Evolutionary conservation across 2,113 vertebrate species (phyloP), one percentile per base, ranked within the genome.

Genomic region (Cyprinodon variegatus): DNA sequence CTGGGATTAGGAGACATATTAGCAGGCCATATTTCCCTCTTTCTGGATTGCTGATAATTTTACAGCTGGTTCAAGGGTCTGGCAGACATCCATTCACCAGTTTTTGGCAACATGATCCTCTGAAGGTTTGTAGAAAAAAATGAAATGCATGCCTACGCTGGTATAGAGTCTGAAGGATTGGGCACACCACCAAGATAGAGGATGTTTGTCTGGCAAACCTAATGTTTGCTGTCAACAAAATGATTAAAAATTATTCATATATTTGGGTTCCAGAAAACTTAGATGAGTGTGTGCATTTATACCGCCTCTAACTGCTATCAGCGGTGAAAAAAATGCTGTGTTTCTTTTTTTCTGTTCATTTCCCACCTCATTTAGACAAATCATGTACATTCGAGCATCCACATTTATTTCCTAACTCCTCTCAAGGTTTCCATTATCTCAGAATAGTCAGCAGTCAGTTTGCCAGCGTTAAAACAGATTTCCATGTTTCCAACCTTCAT

Each of bases 31-130:
- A 82, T 81, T 83, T 77, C 61, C 60, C 78, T 77, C 80, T 76
- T 81, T 85, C 14, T 68, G 79, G 72, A 82, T 86, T 87, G 71
- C 72, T 86, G 83, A 85, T 83, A 84, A 89, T 90, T 92, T 92
- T 86, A 90, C 85, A 82, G 74, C 82, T 62, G 77, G 79, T 77
- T 90, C 88, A 85, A 83, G 81, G 81, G 87, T 89, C 86, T 84
- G 83, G 89, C 82, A 71, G 63, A 77, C 73, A 63, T 77, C 78
- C 80, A 82, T 79, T 67, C 70, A 61, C 46, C 68, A 83, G 76
- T 83, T 83, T 29, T 76, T 70, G 62, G 72, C 74, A 48, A 29
- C 65, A 77, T 40, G 10, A 67, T 77, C 76, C 62, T 65, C 73
- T 11, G 65, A 79, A 81, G 74, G 74, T 77, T 76, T 72, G 22